Conservation (phyloP, 2,888 invertebrate genomes). For the Drosophila phalerata region DNA sequence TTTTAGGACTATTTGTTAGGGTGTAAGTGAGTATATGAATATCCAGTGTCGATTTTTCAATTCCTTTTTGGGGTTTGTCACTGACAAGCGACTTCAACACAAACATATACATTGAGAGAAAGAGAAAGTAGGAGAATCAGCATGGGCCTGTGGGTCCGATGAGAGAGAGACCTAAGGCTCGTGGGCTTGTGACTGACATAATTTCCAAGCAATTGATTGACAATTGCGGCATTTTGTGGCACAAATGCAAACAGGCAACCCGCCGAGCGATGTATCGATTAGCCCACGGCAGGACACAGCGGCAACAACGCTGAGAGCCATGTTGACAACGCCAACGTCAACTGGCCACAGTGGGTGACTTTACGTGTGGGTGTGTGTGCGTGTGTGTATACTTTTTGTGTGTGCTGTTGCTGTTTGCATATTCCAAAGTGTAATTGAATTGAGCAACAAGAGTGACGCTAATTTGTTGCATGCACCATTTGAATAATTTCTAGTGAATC, state of each 20-base stretch:
- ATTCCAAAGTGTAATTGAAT: slow-evolving; percentile 61
- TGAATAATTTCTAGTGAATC: slow-evolving; percentile 2
- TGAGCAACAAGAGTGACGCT: slow-evolving; percentile 23
- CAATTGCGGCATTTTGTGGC: slow-evolving; percentile 79
- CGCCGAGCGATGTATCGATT: slow-evolving; percentile 70
- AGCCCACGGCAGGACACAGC: slow-evolving; percentile 55
- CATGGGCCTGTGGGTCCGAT: background rate
- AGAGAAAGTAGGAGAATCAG: slow-evolving; percentile 1
- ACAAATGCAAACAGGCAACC: slow-evolving; percentile 71
- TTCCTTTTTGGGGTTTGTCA: slow-evolving; percentile 50
- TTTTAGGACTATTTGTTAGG: slow-evolving; percentile 6
- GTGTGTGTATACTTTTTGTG: slow-evolving; percentile 6
- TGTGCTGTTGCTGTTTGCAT: slow-evolving; percentile 12
- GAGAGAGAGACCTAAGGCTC: background rate
- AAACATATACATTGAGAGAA: background rate
- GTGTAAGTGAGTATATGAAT: slow-evolving; percentile 14
- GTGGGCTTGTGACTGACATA: slow-evolving; percentile 59
- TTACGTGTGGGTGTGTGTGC: background rate
- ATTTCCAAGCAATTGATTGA: slow-evolving; percentile 80
- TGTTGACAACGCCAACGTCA: slow-evolving; percentile 29
- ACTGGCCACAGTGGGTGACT: slow-evolving; percentile 22
- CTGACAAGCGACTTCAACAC: slow-evolving; percentile 63
- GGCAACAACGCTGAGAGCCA: slow-evolving; percentile 38
- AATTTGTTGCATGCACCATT: slow-evolving; percentile 48
- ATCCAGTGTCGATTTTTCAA: slow-evolving; percentile 48